These are phyloP conservation scores for Sphaerophoria rueppellii DNA, from an alignment of 2,888 invertebrate genomes.

Conservation along the genomic window DNA sequence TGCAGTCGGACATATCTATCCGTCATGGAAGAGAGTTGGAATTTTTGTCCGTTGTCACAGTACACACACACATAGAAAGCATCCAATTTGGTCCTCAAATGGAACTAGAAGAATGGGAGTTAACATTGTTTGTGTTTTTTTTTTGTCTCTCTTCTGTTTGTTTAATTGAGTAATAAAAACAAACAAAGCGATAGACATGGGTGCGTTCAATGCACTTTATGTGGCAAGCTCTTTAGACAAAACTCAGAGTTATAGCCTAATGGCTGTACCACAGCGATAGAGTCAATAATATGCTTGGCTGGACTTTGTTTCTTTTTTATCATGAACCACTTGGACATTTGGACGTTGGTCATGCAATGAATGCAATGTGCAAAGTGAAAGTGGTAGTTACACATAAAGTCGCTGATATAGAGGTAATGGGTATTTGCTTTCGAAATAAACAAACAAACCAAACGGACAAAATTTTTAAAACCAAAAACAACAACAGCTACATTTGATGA, in stretches of 20 bases:
- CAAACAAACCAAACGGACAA: slow-evolving; percentile 4
- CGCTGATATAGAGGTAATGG: slow-evolving; percentile 53
- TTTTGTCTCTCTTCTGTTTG: slow-evolving; percentile 12
- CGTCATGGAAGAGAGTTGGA: slow-evolving; percentile 50
- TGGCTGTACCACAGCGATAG: slow-evolving; percentile 27
- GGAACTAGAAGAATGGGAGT: slow-evolving; percentile 30
- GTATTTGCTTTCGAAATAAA: slow-evolving; percentile 51
- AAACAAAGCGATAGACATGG: slow-evolving; percentile 46
- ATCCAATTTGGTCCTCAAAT: slow-evolving; percentile 52
- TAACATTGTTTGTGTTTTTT: background rate
- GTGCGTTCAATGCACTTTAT: slow-evolving; percentile 68
- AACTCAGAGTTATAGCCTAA: slow-evolving; percentile 29
- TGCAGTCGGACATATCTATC: slow-evolving; percentile 12
- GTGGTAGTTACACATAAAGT: slow-evolving; percentile 42
- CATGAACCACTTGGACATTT: slow-evolving; percentile 44
- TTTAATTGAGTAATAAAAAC: slow-evolving; percentile 70
- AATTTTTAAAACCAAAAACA: background rate
- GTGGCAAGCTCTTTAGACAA: slow-evolving; percentile 23
- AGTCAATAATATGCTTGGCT: slow-evolving; percentile 19
- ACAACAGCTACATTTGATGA: slow-evolving; percentile 34
- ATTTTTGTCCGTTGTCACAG: slow-evolving; percentile 62
- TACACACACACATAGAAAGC: slow-evolving; percentile 17
- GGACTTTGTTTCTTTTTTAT: slow-evolving; percentile 29
- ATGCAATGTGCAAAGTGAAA: slow-evolving; percentile 56
- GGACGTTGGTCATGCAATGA: slow-evolving; percentile 60